These are phyloP conservation scores for Pristionchus pacificus DNA, from an alignment of 1,140 invertebrate genomes.

Conservation along the genomic window DNA sequence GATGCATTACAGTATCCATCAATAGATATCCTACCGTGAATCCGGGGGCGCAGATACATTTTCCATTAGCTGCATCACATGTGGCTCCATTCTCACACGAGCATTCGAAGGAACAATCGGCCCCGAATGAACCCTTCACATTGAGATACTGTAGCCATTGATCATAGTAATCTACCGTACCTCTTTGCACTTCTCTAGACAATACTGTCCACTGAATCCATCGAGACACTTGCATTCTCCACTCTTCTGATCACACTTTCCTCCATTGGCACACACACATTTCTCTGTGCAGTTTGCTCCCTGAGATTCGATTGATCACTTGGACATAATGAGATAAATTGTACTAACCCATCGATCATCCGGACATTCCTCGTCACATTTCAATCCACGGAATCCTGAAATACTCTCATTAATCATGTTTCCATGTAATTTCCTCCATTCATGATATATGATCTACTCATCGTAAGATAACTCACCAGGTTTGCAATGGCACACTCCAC, in stretches of 20 bases:
- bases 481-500: conserved; percentile 40
- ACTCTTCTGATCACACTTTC: conserved; percentile 73
- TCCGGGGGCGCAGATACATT: conserved; percentile 78
- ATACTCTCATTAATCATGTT: neutral
- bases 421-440: neutral
- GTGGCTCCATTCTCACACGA: conserved; percentile 62
- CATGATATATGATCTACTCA: too few relatives aligned
- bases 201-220: conserved; percentile 53
- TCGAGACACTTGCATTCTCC: conserved; percentile 68
- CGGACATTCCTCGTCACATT: conserved; percentile 71
- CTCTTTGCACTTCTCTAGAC: conserved; percentile 60
- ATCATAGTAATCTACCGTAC: conserved; percentile 56
- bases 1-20: neutral
- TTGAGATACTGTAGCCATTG: conserved; percentile 60
- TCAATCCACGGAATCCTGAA: conserved; percentile 71
- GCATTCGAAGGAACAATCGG: conserved; percentile 63
- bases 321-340: neutral
- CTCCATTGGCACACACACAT: conserved; percentile 64
- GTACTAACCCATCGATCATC: conserved; percentile 21
- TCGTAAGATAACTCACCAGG: neutral
- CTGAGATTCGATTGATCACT: neutral
- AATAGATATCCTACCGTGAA: conserved; percentile 65
- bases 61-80: conserved; percentile 74
- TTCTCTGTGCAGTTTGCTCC: conserved; percentile 68
- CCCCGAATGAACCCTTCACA: conserved; percentile 73